A percentile compares a stretch with the other conserved stretches of the same genome.
Evolutionary conservation across 2,888 invertebrate genomes (phyloP).

Genomic region (Agriopis marginaria): DNA sequence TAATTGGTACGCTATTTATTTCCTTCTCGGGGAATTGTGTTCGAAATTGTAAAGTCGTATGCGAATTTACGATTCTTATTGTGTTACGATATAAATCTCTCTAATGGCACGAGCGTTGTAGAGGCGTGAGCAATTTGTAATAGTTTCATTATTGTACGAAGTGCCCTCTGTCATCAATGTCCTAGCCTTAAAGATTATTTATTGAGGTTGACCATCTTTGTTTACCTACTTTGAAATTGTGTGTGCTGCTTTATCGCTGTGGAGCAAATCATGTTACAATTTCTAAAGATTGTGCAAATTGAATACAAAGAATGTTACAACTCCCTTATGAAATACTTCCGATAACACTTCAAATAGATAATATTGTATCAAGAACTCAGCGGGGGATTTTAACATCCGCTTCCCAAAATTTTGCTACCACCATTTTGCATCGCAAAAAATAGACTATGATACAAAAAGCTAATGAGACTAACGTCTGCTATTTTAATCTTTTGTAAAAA

Average conservation of each 20-base stretch:
- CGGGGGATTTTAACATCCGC: conserved; percentile 31
- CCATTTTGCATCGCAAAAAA: conserved; percentile 26
- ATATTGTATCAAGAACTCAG: conserved; percentile 33
- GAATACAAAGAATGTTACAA: conserved; percentile 20
- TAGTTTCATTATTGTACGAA: conserved; percentile 59
- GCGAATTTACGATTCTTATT: conserved; percentile 76
- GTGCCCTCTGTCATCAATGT: conserved; percentile 67
- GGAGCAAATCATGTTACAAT: conserved; percentile 13
- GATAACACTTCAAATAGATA: conserved; percentile 34
- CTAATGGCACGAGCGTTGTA: conserved; percentile 73
- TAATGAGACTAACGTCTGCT: conserved; percentile 51
- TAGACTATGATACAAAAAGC: conserved; percentile 29
- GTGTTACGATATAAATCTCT: conserved; percentile 78
- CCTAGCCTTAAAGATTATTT: conserved; percentile 51
- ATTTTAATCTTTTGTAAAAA: conserved; percentile 65
- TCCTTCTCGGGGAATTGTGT: conserved; percentile 70
- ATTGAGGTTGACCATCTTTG: conserved; percentile 55
- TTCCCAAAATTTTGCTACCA: conserved; percentile 27
- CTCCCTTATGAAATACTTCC: conserved; percentile 23
- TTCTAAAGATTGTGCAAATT: conserved; percentile 40
- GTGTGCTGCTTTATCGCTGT: conserved; percentile 11
- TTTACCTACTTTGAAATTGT: conserved; percentile 30
- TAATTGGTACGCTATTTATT: conserved; percentile 82
- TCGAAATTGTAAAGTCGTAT: conserved; percentile 71
- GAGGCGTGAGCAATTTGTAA: conserved; percentile 72